Conservation (phyloP, 1,140 invertebrate genomes). For the Halictus rubicundus region DNA sequence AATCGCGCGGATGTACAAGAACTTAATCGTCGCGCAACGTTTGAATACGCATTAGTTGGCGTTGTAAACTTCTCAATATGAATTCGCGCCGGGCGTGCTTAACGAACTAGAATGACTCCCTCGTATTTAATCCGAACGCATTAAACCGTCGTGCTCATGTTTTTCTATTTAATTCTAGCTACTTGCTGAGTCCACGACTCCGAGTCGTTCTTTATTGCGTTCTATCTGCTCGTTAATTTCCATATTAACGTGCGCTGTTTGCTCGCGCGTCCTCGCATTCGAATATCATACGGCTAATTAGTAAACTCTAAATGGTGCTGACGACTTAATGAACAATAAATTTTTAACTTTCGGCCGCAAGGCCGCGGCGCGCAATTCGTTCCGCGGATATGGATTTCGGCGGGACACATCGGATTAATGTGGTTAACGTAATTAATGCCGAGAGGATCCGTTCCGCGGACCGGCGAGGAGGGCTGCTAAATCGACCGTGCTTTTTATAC, state of each 20-base stretch:
- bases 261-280: conserved; percentile 4
- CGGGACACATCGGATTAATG: conserved; percentile 1
- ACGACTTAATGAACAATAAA: conserved; percentile 41
- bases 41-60: background rate
- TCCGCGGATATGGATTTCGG: conserved; percentile 13
- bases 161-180: conserved; percentile 15
- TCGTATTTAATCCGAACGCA: background rate
- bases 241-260: conserved; percentile 20
- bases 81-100: background rate
- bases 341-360: conserved; percentile 22
- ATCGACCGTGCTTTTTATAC: background rate
- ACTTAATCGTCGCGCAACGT: background rate
- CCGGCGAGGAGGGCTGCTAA: background rate
- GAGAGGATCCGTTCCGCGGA: too few species aligned
- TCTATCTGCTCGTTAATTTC: conserved; percentile 25
- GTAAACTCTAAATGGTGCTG: conserved; percentile 31
- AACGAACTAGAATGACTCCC: background rate
- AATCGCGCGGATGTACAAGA: background rate
- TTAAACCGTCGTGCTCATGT: background rate
- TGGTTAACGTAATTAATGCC: conserved; percentile 9
- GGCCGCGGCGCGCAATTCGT: background rate
- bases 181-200: background rate
- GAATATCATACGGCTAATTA: conserved; percentile 37
- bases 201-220: conserved; percentile 24
- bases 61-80: background rate